phyloP scores from a whole-genome alignment of 2,888 invertebrate genomes.

The Callimorpha dominula region DNA sequence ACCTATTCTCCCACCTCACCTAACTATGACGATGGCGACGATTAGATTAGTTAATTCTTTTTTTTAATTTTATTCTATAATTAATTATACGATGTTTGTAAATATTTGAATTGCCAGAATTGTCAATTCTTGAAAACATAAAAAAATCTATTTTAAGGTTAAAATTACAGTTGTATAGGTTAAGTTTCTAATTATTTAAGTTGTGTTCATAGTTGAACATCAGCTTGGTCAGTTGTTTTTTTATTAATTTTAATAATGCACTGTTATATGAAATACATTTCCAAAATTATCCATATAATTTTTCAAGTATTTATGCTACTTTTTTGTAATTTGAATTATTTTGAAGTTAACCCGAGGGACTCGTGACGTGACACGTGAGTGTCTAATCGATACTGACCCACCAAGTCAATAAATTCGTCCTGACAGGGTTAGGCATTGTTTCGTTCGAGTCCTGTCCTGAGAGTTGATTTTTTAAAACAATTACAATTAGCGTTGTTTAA shows the following conservation, averaged over 20 bases:
- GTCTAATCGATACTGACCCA: too few relatives aligned
- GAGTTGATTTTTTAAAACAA: neutral
- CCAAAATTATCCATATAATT: neutral
- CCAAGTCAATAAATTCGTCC: neutral
- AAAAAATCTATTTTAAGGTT: slow-evolving; percentile 26
- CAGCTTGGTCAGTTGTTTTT: neutral
- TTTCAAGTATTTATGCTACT: neutral
- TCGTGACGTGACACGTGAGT: neutral
- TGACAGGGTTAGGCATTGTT: neutral
- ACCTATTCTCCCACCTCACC: slow-evolving; percentile 89
- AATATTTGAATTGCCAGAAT: slow-evolving; percentile 33
- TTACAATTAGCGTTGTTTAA: slow-evolving; percentile 7
- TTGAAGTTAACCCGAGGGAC: neutral
- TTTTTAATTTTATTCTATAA: slow-evolving; percentile 24
- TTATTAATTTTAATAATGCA: slow-evolving; percentile 6
- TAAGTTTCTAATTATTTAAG: slow-evolving; percentile 29
- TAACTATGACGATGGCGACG: slow-evolving; percentile 87
- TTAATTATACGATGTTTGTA: slow-evolving; percentile 36
- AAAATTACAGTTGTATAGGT: slow-evolving; percentile 19
- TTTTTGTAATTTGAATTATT: neutral
- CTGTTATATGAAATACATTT: slow-evolving; percentile 1
- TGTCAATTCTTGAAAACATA: slow-evolving; percentile 23
- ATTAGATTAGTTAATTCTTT: slow-evolving; percentile 58
- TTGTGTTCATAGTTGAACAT: slow-evolving; percentile 10
- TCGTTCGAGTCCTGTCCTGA: neutral